Conservation (phyloP, 2,888 invertebrate species). For the Lasioglossum lativentre region DNA sequence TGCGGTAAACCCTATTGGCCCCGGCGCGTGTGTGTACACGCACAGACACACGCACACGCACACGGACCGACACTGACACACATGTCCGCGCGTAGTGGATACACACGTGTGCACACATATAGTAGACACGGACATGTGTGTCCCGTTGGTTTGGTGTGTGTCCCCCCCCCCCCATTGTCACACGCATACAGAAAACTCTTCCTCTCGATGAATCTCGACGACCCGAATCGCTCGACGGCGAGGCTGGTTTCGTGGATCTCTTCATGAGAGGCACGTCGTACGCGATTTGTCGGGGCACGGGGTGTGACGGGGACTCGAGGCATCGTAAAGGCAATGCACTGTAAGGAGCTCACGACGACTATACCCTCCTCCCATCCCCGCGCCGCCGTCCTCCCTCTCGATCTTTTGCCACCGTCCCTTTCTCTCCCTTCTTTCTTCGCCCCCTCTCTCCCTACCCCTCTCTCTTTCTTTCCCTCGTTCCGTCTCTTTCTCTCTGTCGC, state of each 20-base stretch:
- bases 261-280: slow-evolving; percentile 78
- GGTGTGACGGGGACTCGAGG: slow-evolving; percentile 81
- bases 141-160: slow-evolving; percentile 30
- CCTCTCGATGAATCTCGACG: slow-evolving; percentile 72
- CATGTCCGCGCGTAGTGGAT: background rate
- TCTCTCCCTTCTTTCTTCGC: slow-evolving; percentile 60
- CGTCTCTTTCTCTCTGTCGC: slow-evolving; percentile 45
- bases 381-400: slow-evolving; percentile 53
- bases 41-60: background rate
- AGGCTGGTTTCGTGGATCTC: slow-evolving; percentile 76
- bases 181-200: slow-evolving; percentile 61
- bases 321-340: slow-evolving; percentile 84
- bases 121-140: background rate
- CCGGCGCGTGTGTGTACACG: slow-evolving; percentile 33
- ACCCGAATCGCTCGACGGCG: slow-evolving; percentile 75
- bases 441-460: slow-evolving; percentile 47
- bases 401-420: slow-evolving; percentile 54
- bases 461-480: slow-evolving; percentile 51
- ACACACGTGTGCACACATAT: background rate
- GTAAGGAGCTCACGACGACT: slow-evolving; percentile 83
- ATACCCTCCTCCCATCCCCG: slow-evolving; percentile 69
- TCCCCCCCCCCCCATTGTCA: slow-evolving; percentile 46
- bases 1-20: slow-evolving; percentile 57
- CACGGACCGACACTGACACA: background rate
- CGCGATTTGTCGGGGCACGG: slow-evolving; percentile 80